phyloP scores from a whole-genome alignment of 2,888 invertebrate genomes.

The Hofmannophila pseudospretella region DNA sequence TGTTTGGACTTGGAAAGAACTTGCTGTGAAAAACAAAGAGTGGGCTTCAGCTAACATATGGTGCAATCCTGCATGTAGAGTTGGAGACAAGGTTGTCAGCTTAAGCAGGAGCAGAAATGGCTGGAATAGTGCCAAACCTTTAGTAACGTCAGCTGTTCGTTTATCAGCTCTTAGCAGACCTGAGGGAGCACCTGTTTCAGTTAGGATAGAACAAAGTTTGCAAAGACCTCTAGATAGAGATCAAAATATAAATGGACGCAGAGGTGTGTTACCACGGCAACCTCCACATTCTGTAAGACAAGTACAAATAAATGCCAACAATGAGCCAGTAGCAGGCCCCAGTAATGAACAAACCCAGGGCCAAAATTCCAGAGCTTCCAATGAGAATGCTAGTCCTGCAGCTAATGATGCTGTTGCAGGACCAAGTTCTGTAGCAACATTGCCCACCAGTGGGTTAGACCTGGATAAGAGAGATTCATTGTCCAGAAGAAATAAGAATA shows the following conservation, averaged over 20 bases:
- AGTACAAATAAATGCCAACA: constrained; percentile 31
- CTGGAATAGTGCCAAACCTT: constrained; percentile 71
- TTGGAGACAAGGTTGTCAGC: constrained; percentile 87
- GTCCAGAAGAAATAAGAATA: constrained; percentile 58
- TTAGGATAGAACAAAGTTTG: constrained; percentile 66
- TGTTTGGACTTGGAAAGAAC: constrained; percentile 85
- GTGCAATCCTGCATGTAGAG: constrained; percentile 93
- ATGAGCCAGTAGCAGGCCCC: constrained; percentile 67
- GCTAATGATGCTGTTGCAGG: constrained; percentile 30
- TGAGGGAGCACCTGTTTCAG: constrained; percentile 67
- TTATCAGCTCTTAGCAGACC: constrained; percentile 57
- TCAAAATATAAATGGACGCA: constrained; percentile 85
- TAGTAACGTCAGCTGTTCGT: constrained; percentile 76
- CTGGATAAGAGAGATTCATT: constrained; percentile 49
- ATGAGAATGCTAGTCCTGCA: constrained; percentile 36
- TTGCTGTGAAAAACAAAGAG: constrained; percentile 86
- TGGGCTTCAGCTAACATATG: constrained; percentile 92
- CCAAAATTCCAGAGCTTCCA: constrained; percentile 22
- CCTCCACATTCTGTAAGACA: constrained; percentile 34
- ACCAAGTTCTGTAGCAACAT: constrained; percentile 37
- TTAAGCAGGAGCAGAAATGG: constrained; percentile 80
- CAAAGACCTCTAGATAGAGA: constrained; percentile 79
- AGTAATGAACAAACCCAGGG: constrained; percentile 45
- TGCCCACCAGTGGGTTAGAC: constrained; percentile 36
- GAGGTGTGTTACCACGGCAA: constrained; percentile 76